Conservation (phyloP, 2,888 invertebrate species). For the Pammene fasciana region DNA sequence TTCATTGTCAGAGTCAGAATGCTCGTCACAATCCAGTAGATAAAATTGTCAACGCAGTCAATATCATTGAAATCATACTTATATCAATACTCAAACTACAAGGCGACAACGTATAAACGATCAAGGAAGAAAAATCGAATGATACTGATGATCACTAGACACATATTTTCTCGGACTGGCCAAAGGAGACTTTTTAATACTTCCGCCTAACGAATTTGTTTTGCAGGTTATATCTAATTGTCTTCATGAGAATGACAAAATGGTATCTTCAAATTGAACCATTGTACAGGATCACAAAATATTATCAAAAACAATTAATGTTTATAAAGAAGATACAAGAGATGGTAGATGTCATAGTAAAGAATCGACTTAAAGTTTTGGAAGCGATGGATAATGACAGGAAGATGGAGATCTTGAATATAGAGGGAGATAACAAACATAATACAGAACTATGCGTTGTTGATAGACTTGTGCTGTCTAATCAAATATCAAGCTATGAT, state of each 20-base stretch:
- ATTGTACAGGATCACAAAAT: slow-evolving; percentile 28
- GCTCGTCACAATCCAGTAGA: no score
- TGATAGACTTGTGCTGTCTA: slow-evolving; percentile 42
- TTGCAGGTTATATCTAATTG: slow-evolving; percentile 38
- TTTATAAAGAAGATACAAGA: slow-evolving; percentile 30
- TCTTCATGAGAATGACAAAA: slow-evolving; percentile 41
- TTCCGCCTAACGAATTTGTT: no score
- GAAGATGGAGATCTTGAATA: slow-evolving; percentile 26
- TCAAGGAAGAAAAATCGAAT: no score
- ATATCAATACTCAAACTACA: no score
- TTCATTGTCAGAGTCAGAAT: no score
- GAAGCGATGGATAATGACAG: slow-evolving; percentile 22
- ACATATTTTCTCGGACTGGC: no score
- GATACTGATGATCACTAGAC: no score
- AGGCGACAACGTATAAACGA: no score
- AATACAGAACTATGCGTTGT: slow-evolving; percentile 43
- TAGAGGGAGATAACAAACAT: slow-evolving; percentile 36
- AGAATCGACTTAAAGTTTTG: slow-evolving; percentile 26
- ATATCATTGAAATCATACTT: no score
- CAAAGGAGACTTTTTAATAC: no score
- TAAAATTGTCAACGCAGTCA: no score
- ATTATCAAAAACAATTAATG: slow-evolving; percentile 4
- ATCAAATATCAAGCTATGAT: slow-evolving; percentile 37
- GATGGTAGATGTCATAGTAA: slow-evolving; percentile 28
- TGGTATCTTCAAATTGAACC: slow-evolving; percentile 43